phyloP scores from a whole-genome alignment of 2,888 invertebrate species.

The Julus scanicus region DNA sequence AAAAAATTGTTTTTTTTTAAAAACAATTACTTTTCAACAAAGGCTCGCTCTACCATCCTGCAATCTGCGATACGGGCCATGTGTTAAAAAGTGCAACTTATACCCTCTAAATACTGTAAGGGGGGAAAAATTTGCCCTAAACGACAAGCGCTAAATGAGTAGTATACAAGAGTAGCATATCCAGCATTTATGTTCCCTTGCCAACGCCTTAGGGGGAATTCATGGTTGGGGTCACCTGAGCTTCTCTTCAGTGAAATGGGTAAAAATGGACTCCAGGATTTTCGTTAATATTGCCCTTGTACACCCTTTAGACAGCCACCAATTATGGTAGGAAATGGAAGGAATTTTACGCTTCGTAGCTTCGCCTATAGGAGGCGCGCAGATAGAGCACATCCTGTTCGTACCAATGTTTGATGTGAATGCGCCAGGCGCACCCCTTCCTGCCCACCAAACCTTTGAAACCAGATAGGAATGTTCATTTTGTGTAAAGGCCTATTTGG shows the following conservation, averaged over 20 bases:
- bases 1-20: too few relatives aligned
- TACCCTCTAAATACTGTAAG: not conserved
- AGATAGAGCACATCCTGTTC: constrained; percentile 17
- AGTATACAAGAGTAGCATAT: constrained; percentile 26
- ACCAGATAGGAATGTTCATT: not conserved
- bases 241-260: constrained; percentile 1
- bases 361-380: not conserved
- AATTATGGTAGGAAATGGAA: not conserved
- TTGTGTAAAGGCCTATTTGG: not conserved
- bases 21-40: too few relatives aligned
- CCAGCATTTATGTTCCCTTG: not conserved
- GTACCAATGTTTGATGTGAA: not conserved
- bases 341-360: constrained; percentile 24
- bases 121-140: not conserved
- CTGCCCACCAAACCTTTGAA: not conserved
- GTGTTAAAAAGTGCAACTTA: not conserved
- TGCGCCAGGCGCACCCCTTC: constrained; percentile 9
- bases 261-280: not conserved
- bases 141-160: constrained; percentile 13
- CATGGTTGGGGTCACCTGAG: constrained; percentile 33
- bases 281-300: not conserved
- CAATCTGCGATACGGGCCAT: not conserved
- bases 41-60: not conserved
- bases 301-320: constrained; percentile 1
- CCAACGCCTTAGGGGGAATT: constrained; percentile 9